Evolutionary conservation across 2,797 vertebrate species (phyloP), one percentile per base, ranked within the genome.

Genomic region (Dipus sagitta): DNA sequence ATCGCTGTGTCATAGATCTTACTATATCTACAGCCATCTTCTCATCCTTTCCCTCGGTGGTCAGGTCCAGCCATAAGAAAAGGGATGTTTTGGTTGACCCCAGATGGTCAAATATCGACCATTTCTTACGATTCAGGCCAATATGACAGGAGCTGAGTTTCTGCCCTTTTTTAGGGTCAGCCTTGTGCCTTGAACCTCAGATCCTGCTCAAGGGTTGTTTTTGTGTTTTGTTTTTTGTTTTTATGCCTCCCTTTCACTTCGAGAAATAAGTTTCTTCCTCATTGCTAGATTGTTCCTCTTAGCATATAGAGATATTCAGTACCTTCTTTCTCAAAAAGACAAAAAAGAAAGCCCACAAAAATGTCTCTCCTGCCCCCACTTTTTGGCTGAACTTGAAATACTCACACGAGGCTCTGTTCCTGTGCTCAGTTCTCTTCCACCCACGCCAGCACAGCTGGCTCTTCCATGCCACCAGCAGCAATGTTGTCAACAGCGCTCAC

Each of bases 241-340:
- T 91, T 54, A 11, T 76, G 38, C 81, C n/a, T 47, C 79, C 54
- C 14, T 6, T 9, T 58, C 38, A 6, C 79, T 90, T 38, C n/a
- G 42, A 86, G 90, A 94, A 74, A 14, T n/a, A 42, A 52, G 1
- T 86, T 65, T 94, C 68, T 88, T 87, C 77, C 47, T 88, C 47
- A 24, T 77, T 67, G 76, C 70, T 78, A 28, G 77, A 74, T 83
- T n/a, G 26, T 79, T 62, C 47, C 75, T 67, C 58, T 84, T 58
- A 24, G 72, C 24, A 21, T 74, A 60, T 64, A 21, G 54, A 90
- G 42, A 34, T 47, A 28, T 67, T 77, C 58, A 79, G 88, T 15
- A 4, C 60, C 60, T 58, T 71, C 68, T 14, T 32, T 26, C n/a
- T 81, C 85, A 47, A 67, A 82, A 67, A 60, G 42, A 76, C 17